These are phyloP conservation scores for Caenorhabditis elegans DNA, from an alignment of 1,140 invertebrate species.

Conservation along the genomic window WBcel235 BX284605.5:14643001-14643500, in stretches of 20 bases:
- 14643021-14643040: conserved; percentile 59
- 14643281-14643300: conserved; percentile 75
- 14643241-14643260: conserved; percentile 74
- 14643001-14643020: conserved; percentile 25
- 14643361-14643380: no score
- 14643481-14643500: conserved; percentile 82
- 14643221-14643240: conserved; percentile 74
- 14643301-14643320: conserved; percentile 52
- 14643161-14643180: conserved; percentile 84
- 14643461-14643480: conserved; percentile 79
- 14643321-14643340: conserved; percentile 48
- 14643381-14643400: conserved; percentile 80
- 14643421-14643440: conserved; percentile 82
- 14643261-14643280: conserved; percentile 76
- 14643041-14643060: conserved; percentile 75
- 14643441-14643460: conserved; percentile 90
- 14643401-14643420: conserved; percentile 82
- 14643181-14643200: conserved; percentile 81
- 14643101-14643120: conserved; percentile 72
- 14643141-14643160: conserved; percentile 74
- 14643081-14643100: conserved; percentile 86
- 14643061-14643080: conserved; percentile 78
- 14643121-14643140: conserved; percentile 37
- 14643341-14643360: no score
- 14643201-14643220: conserved; percentile 77